These are phyloP conservation scores for Corbicula japonica DNA, from an alignment of 2,888 invertebrate species.

Conservation along the genomic window DNA sequence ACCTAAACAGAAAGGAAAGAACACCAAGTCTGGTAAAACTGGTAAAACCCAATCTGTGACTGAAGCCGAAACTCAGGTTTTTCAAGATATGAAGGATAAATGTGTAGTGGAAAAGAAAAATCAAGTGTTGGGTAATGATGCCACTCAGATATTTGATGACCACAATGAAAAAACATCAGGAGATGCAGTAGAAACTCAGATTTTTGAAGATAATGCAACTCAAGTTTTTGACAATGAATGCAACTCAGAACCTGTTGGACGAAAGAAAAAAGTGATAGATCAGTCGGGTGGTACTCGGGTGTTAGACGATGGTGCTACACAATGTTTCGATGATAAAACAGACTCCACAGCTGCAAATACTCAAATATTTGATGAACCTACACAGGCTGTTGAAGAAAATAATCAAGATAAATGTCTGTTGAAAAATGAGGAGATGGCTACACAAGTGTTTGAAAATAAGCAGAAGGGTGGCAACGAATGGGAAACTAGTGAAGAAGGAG, in stretches of 20 bases:
- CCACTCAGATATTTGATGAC: slow-evolving; percentile 44
- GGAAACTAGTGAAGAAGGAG: neutral
- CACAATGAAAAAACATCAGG: neutral
- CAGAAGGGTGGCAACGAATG: too few species aligned
- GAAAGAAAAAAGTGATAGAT: neutral
- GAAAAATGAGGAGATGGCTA: slow-evolving; percentile 7
- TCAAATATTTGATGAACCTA: slow-evolving; percentile 45
- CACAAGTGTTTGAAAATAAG: slow-evolving; percentile 5
- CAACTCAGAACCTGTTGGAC: slow-evolving; percentile 34
- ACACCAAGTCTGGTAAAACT: neutral
- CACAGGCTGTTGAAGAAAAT: slow-evolving; percentile 8
- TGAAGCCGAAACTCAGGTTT: slow-evolving; percentile 11
- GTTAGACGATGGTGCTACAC: slow-evolving; percentile 32
- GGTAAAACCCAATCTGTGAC: slow-evolving; percentile 4
- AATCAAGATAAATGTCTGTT: too few species aligned
- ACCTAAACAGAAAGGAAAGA: too few species aligned
- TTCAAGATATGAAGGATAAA: slow-evolving; percentile 4
- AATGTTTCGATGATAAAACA: slow-evolving; percentile 24
- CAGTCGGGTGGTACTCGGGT: slow-evolving; percentile 18
- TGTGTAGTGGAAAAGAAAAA: slow-evolving; percentile 8
- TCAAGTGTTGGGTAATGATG: slow-evolving; percentile 30
- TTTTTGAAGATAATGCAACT: slow-evolving; percentile 34
- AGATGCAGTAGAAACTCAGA: slow-evolving; percentile 24
- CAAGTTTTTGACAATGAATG: slow-evolving; percentile 41
- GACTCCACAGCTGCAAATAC: slow-evolving; percentile 23